These are phyloP conservation scores for Trichomycterus rosablanca DNA, from an alignment of 2,113 vertebrate genomes.

Conservation along the genomic window DNA sequence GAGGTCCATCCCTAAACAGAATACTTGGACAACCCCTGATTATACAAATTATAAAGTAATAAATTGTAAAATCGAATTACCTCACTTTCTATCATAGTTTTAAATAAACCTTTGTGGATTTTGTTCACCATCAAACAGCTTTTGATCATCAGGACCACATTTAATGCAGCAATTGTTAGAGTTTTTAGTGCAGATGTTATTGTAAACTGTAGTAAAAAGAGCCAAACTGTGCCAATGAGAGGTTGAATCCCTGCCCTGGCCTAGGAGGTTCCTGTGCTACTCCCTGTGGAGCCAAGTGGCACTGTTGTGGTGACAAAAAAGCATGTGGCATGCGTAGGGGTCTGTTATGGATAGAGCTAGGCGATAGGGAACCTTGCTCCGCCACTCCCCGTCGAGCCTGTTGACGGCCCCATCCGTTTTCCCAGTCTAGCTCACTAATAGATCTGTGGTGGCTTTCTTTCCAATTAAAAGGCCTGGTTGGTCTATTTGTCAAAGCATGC, in stretches of 20 bases:
- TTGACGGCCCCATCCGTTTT: slow-evolving; percentile 69
- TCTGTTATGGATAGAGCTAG: slow-evolving; percentile 62
- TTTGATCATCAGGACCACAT: neutral
- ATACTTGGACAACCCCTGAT: no score
- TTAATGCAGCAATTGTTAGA: neutral
- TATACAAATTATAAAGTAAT: neutral
- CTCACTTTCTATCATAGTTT: no score
- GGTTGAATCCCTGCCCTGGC: slow-evolving; percentile 49
- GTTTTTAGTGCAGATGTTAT: slow-evolving; percentile 39
- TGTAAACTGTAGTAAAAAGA: slow-evolving; percentile 46
- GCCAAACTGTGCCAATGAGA: slow-evolving; percentile 47
- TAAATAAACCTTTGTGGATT: no score
- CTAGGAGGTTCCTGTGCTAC: slow-evolving; percentile 36
- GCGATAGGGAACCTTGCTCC: slow-evolving; percentile 57
- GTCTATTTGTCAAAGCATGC: slow-evolving; percentile 65
- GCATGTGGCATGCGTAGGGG: slow-evolving; percentile 59
- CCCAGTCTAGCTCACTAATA: slow-evolving; percentile 61
- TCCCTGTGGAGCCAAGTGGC: slow-evolving; percentile 50
- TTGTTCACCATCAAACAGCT: no score
- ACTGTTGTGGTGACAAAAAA: slow-evolving; percentile 58
- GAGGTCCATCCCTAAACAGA: no score
- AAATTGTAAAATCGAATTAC: neutral
- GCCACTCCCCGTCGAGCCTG: slow-evolving; percentile 58
- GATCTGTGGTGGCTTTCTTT: slow-evolving; percentile 59
- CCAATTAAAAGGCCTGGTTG: slow-evolving; percentile 65